Conservation (phyloP, 2,113 vertebrate genomes). For the Leptobrachium leishanense region DNA sequence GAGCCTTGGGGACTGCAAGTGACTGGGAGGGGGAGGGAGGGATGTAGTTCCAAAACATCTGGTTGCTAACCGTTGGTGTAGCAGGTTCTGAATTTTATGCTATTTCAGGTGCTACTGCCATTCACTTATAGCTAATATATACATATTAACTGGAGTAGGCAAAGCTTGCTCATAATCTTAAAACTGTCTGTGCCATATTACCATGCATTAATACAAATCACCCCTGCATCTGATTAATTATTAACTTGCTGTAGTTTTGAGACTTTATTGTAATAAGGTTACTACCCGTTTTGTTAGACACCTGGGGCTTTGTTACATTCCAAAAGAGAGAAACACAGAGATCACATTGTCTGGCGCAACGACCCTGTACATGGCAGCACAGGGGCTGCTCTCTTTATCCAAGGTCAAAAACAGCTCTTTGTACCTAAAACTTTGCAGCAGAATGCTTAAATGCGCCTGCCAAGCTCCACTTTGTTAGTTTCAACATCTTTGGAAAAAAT, state of each 20-base stretch:
- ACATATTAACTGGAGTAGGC: background rate
- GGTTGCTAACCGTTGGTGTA: no score
- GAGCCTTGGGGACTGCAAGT: no score
- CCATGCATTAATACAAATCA: no score
- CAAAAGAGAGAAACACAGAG: background rate
- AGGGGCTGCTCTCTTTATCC: background rate
- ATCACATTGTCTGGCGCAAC: background rate
- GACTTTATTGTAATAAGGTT: background rate
- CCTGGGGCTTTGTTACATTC: background rate
- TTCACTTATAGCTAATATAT: no score
- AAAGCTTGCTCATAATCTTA: background rate
- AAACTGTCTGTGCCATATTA: no score
- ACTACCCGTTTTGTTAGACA: background rate
- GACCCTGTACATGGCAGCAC: background rate
- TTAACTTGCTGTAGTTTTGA: background rate
- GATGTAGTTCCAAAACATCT: no score
- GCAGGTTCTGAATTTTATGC: no score
- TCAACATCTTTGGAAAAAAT: background rate
- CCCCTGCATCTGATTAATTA: background rate
- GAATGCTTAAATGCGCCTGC: background rate
- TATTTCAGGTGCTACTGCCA: no score
- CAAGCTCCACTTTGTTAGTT: background rate
- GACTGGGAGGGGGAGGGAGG: no score
- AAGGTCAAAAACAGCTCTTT: background rate
- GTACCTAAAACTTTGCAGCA: background rate